Conservation (phyloP, 1,140 invertebrate genomes). For the Lanistes nyassanus region DNA sequence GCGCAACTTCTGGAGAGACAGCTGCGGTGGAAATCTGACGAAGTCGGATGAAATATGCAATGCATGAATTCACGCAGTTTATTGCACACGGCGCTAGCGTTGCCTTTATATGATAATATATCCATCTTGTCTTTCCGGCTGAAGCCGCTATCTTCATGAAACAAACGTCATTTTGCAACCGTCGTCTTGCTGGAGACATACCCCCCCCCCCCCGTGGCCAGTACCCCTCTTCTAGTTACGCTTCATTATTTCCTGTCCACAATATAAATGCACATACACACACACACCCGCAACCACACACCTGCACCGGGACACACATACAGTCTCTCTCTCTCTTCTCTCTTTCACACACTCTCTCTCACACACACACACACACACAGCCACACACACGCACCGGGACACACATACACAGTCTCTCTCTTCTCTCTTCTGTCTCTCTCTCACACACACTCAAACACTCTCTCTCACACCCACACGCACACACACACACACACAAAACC, state of each 20-base stretch:
- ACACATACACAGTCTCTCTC: not conserved
- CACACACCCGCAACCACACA: not conserved
- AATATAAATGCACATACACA: constrained; percentile 1
- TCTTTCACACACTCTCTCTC: constrained; percentile 4
- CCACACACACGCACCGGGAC: constrained; percentile 11
- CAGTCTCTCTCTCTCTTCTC: constrained; percentile 2
- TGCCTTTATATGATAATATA: too few species aligned
- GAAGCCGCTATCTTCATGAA: too few species aligned
- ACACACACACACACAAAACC: not conserved
- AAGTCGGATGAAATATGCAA: too few species aligned
- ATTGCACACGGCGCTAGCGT: too few species aligned
- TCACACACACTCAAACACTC: not conserved
- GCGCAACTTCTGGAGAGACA: too few species aligned
- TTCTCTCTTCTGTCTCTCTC: not conserved
- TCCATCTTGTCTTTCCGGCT: too few species aligned
- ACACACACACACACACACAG: constrained; percentile 17
- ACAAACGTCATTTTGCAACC: too few species aligned
- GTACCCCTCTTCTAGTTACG: too few species aligned
- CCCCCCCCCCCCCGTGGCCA: too few species aligned
- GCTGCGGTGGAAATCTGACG: too few species aligned
- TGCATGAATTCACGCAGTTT: too few species aligned
- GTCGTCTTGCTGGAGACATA: too few species aligned
- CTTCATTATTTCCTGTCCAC: not conserved
- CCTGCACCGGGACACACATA: not conserved
- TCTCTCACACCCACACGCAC: not conserved